Evolutionary conservation across 2,113 vertebrate species (phyloP).

Genomic region (Perccottus glenii): DNA sequence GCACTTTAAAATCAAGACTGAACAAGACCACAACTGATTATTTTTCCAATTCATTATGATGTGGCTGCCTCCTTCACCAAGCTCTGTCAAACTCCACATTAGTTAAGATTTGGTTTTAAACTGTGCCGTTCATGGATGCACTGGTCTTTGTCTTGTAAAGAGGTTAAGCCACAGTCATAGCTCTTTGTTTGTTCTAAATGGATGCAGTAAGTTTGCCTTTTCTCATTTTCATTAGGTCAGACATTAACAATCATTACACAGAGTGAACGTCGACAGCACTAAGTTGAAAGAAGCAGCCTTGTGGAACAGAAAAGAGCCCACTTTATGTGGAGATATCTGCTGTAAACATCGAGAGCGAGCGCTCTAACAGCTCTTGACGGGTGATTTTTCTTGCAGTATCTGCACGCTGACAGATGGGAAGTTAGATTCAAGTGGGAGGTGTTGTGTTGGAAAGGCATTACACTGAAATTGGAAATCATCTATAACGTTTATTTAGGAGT

Average conservation of each 20-base stretch:
- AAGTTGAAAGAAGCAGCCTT: slow-evolving; percentile 2
- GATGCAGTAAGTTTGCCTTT: neutral
- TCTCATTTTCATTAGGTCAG: neutral
- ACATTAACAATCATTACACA: neutral
- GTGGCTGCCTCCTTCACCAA: too few species aligned
- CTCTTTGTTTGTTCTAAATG: neutral
- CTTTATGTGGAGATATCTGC: neutral
- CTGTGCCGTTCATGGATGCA: too few species aligned
- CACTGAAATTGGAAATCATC: neutral
- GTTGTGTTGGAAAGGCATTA: neutral
- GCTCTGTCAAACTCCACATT: too few species aligned
- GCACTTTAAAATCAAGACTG: too few species aligned
- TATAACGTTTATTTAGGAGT: neutral
- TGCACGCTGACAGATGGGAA: neutral
- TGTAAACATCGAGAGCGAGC: neutral
- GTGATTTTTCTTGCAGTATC: neutral
- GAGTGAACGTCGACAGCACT: neutral
- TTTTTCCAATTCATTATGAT: too few species aligned
- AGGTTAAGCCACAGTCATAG: too few species aligned
- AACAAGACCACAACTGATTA: too few species aligned
- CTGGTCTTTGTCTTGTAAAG: too few species aligned
- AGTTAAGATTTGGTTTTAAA: too few species aligned
- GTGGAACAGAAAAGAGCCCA: neutral
- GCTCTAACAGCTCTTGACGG: neutral
- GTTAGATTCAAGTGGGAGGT: neutral